A percentile compares a stretch with the other conserved stretches of the same genome.
These are phyloP conservation scores for Hanleya hanleyi DNA, from an alignment of 2,888 invertebrate genomes.

Conservation along the genomic window DNA sequence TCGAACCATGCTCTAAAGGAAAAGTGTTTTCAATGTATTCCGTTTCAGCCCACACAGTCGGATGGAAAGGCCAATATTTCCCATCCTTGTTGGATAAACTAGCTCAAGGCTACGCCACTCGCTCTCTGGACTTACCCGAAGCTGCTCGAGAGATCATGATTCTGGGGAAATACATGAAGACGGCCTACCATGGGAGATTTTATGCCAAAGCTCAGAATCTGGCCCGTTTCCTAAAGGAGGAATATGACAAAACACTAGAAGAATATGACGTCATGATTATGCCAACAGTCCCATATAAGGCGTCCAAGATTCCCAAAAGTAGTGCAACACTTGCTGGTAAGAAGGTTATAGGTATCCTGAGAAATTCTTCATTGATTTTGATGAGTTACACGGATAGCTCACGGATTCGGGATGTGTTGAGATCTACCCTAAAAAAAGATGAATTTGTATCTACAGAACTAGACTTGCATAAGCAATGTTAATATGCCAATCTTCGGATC, in stretches of 20 bases:
- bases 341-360: too few species aligned
- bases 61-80: conserved; percentile 3
- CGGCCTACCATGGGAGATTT: conserved; percentile 40
- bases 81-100: not conserved
- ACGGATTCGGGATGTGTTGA: too few species aligned
- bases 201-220: conserved; percentile 49
- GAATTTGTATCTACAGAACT: too few species aligned
- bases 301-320: conserved; percentile 30
- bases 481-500: too few species aligned
- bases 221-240: conserved; percentile 28
- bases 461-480: too few species aligned
- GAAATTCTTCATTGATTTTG: too few species aligned
- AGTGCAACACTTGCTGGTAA: conserved; percentile 25
- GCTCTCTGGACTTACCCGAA: not conserved
- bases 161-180: not conserved
- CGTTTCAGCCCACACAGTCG: not conserved
- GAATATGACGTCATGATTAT: conserved; percentile 56
- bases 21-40: too few species aligned
- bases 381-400: too few species aligned
- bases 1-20: too few species aligned
- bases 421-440: too few species aligned
- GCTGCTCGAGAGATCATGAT: not conserved
- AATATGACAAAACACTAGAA: conserved; percentile 47
- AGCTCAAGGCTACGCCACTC: not conserved
- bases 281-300: conserved; percentile 51